phyloP scores from a whole-genome alignment of 2,797 vertebrate species.

The Cyprinella venusta region DNA sequence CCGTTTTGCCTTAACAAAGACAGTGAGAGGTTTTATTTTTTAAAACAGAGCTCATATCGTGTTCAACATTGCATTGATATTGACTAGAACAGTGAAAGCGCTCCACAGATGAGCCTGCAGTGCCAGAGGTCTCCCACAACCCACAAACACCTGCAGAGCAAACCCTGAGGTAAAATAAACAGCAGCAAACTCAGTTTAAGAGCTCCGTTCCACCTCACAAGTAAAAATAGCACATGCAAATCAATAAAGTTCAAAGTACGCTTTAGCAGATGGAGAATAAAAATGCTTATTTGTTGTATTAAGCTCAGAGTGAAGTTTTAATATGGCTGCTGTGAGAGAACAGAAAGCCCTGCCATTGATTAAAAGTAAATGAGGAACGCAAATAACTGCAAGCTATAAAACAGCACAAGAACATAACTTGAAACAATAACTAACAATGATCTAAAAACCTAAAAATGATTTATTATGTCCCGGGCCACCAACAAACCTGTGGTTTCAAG shows the following conservation, averaged over 20 bases:
- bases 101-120: background rate
- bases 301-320: constrained; percentile 37
- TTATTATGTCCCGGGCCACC: background rate
- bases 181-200: constrained; percentile 7
- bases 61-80: background rate
- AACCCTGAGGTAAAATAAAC: constrained; percentile 42
- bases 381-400: constrained; percentile 19
- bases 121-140: constrained; percentile 33
- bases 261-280: constrained; percentile 45
- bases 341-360: background rate
- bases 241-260: constrained; percentile 47
- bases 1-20: background rate
- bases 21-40: background rate
- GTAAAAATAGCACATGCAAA: constrained; percentile 53
- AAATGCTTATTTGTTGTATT: constrained; percentile 46
- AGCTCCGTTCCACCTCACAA: constrained; percentile 31
- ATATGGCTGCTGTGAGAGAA: constrained; percentile 9
- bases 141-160: constrained; percentile 55
- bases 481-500: background rate
- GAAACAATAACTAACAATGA: constrained; percentile 26
- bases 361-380: background rate
- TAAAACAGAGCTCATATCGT: background rate
- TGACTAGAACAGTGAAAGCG: background rate
- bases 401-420: constrained; percentile 5
- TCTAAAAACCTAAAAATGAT: constrained; percentile 2